Base-by-base conservation (phyloP, 2,888 invertebrate genomes). In the Cheilosia vulpina region DNA sequence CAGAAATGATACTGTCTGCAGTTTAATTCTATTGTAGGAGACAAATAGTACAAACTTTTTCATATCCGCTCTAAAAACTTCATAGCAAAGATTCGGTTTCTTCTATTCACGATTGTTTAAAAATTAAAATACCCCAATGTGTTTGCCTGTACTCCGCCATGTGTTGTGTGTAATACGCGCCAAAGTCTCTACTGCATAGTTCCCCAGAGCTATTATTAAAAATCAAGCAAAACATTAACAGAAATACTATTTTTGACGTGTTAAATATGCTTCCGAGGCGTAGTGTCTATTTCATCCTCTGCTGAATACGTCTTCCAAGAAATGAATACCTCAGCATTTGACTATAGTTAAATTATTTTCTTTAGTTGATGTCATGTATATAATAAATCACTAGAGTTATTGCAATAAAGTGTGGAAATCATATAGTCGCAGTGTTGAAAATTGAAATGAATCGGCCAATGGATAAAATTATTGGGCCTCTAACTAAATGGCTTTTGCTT, bases 261-360 rank as follows among this genome's bases (percentile, higher is more conserved):
- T 52, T 21, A 24, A 55, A 63, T 19, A 55, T 52, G 24, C 76
- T 24, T n/a, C 66, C 17, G 76, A 50, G 65, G 43, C 65, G 76
- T 76, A 76, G 76, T 76, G 76, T 76, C 21, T 58, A 41, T 66
- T 66, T 52, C 43, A 52, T 65, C 15, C 15, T 66, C 27, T 55
- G 58, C 76, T 66, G 76, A 76, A 66, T 66, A 43, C 66, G 27
- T 58, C 41, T 66, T 52, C 17, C 47, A 57, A 21, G 31, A 60
- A 27, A 73, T 34, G 47, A 58, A 76, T 76, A 50, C 19, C 41
- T 34, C 52, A 52, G 47, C 15, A 7, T 43, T 38, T 38, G 52
- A 66, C 24, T 66, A 27, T 58, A 43, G 17, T 31, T 11, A 34
- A 58, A 17, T 52, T 58, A 43, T 58, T 66, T 45, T 63, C 65